A percentile compares a stretch with the other conserved stretches of the same genome.
Evolutionary conservation across 2,113 vertebrate genomes (phyloP).

Genomic region (Pardalotus punctatus): DNA sequence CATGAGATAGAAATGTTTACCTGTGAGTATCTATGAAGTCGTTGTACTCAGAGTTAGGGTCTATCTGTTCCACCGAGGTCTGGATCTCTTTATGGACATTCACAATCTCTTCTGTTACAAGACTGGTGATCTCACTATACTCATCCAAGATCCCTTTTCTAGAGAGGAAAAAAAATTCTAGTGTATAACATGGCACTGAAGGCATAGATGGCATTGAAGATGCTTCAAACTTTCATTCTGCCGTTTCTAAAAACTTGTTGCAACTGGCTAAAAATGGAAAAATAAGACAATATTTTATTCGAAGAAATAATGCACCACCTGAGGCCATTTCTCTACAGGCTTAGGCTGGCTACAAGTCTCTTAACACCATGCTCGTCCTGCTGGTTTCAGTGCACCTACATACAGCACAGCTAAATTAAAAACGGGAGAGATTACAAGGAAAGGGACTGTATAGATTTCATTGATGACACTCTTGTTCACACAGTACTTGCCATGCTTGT

Average conservation of each 20-base stretch:
- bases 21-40: conserved; percentile 91
- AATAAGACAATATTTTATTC: background rate
- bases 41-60: conserved; percentile 89
- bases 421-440: background rate
- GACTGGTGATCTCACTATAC: conserved; percentile 94
- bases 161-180: conserved; percentile 42
- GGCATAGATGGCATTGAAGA: background rate
- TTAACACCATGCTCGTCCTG: background rate
- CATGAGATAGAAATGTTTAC: conserved; percentile 57
- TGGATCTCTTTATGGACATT: conserved; percentile 93
- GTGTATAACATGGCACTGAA: background rate
- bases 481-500: background rate
- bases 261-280: background rate
- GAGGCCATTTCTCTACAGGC: background rate
- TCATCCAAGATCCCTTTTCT: conserved; percentile 94
- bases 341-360: background rate
- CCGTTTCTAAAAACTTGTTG: background rate
- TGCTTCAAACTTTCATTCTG: background rate
- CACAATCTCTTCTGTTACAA: conserved; percentile 92
- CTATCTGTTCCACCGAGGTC: conserved; percentile 87
- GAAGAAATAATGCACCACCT: background rate
- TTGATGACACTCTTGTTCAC: background rate
- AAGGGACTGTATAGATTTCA: background rate
- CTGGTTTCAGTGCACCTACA: background rate
- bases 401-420: background rate